These are phyloP conservation scores for Calosoma granatense DNA, from an alignment of 1,140 invertebrate genomes.

Conservation along the genomic window DNA sequence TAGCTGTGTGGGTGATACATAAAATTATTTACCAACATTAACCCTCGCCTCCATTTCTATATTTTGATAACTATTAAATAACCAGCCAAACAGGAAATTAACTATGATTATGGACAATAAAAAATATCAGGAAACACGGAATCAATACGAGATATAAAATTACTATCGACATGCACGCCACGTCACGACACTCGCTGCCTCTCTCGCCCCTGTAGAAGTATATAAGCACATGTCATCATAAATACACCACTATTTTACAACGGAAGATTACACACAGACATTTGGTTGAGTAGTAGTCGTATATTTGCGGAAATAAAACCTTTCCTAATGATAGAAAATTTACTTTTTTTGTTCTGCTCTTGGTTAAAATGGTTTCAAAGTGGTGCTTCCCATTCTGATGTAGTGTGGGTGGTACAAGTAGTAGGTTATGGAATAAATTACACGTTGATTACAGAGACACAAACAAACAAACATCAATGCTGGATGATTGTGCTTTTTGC, in stretches of 20 bases:
- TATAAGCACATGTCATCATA: neutral
- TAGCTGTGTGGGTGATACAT: too few species aligned
- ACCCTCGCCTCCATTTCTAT: too few species aligned
- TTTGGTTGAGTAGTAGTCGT: neutral
- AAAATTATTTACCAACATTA: too few species aligned
- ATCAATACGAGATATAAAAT: neutral
- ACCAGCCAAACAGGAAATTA: constrained; percentile 3
- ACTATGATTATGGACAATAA: neutral
- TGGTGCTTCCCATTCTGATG: neutral
- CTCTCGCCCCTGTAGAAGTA: neutral
- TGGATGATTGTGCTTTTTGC: neutral
- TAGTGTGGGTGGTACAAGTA: too few species aligned
- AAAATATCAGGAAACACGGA: neutral
- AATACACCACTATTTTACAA: neutral
- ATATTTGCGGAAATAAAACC: constrained; percentile 6
- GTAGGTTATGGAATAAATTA: neutral
- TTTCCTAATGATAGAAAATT: neutral
- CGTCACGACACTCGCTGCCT: neutral
- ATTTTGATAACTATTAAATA: too few species aligned
- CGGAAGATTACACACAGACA: neutral
- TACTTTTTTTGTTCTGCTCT: neutral
- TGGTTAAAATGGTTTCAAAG: neutral
- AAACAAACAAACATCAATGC: neutral
- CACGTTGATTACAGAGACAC: neutral
- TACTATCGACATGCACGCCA: neutral